Conservation (phyloP, 2,888 invertebrate genomes). For the Gastracanthus pulcherrimus region DNA sequence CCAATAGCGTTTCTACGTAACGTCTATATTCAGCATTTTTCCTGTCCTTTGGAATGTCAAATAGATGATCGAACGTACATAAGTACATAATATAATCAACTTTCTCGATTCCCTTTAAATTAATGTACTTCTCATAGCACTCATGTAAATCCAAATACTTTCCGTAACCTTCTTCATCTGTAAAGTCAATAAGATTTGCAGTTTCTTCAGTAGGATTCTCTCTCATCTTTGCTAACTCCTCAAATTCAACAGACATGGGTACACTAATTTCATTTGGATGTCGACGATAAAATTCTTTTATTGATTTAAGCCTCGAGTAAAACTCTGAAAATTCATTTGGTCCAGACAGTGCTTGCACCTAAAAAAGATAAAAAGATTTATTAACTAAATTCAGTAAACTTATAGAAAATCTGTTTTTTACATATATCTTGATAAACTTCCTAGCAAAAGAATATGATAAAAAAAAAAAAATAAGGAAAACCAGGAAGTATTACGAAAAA, state of each 20-base stretch:
- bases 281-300: constrained; percentile 97
- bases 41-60: constrained; percentile 94
- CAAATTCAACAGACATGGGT: constrained; percentile 98
- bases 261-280: constrained; percentile 98
- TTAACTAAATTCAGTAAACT: not conserved
- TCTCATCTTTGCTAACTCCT: constrained; percentile 92
- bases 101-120: constrained; percentile 97
- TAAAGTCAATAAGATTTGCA: constrained; percentile 94
- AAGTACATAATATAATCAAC: constrained; percentile 98
- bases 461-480: too few relatives aligned
- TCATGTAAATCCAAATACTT: constrained; percentile 98
- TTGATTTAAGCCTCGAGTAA: constrained; percentile 93
- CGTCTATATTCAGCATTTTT: constrained; percentile 92
- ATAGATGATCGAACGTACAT: constrained; percentile 95
- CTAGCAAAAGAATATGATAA: too few relatives aligned
- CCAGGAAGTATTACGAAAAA: too few relatives aligned
- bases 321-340: constrained; percentile 99
- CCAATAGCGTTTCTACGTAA: constrained; percentile 90
- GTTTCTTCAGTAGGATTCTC: constrained; percentile 94
- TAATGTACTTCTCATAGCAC: constrained; percentile 96
- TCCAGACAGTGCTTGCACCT: constrained; percentile 88
- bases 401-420: not conserved
- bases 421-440: too few relatives aligned
- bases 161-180: constrained; percentile 99
- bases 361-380: constrained; percentile 26